Evolutionary conservation across 1,140 invertebrate species (phyloP).

Genomic region (Stegodyphus dumicola): DNA sequence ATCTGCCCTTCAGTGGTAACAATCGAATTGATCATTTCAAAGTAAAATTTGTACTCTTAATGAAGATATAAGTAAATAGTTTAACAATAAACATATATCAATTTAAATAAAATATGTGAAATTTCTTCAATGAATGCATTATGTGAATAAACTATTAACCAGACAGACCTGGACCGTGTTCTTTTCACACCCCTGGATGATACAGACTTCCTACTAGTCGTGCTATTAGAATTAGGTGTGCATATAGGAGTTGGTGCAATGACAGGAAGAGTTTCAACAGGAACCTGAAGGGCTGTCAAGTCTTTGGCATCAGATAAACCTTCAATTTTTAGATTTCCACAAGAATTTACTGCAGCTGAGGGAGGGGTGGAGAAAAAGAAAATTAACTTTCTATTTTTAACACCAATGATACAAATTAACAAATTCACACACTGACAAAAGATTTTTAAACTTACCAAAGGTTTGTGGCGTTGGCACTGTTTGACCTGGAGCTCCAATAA

Average conservation of each 20-base stretch:
- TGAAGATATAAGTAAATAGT: too few species aligned
- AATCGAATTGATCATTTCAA: too few species aligned
- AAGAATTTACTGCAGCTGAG: slow-evolving; percentile 7
- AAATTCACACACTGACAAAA: neutral
- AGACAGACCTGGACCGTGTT: slow-evolving; percentile 16
- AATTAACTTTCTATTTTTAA: slow-evolving; percentile 7
- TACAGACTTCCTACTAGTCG: neutral
- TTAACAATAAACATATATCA: too few species aligned
- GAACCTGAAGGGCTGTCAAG: slow-evolving; percentile 17
- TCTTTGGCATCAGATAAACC: slow-evolving; percentile 4
- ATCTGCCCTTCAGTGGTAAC: too few species aligned
- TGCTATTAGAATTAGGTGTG: slow-evolving; percentile 14
- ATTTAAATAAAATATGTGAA: too few species aligned
- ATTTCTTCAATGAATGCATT: too few species aligned
- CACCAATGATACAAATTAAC: neutral
- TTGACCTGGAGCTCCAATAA: slow-evolving; percentile 19
- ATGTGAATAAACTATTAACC: too few species aligned
- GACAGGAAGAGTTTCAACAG: slow-evolving; percentile 10
- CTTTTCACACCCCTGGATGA: slow-evolving; percentile 32
- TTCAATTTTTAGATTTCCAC: slow-evolving; percentile 29
- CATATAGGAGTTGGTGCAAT: slow-evolving; percentile 1
- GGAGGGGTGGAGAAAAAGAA: neutral
- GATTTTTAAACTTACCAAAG: slow-evolving; percentile 38
- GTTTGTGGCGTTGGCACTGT: slow-evolving; percentile 44
- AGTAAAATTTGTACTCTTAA: too few species aligned